Base-by-base conservation (phyloP, 2,113 vertebrate species). In the Stegastes partitus region DNA sequence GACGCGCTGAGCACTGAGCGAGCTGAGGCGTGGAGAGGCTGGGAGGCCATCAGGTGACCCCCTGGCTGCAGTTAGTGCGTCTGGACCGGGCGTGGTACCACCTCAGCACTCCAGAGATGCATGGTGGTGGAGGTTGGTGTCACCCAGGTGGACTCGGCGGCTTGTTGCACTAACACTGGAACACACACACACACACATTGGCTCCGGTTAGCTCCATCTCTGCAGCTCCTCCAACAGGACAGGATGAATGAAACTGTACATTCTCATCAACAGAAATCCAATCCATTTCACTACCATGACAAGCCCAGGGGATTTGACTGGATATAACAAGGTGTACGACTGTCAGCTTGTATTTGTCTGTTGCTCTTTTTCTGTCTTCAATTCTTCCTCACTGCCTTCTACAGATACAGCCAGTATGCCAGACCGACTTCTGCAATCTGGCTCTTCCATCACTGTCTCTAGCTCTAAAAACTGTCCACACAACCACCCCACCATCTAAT, bases 1-100 rank as follows among this genome's bases (percentile, higher is more conserved):
- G 73, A 79, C 25, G 87, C 79, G 14, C 78, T 62, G 82, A 83
- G 89, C 67, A 74, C 64, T 67, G 89, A 68, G 77, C 18, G 49
- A 26, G 65, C 64, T 53, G 45, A 80, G 72, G 87, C 56, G 55
- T 62, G 72, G 66, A 10, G 57, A 77, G 63, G 75, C 68, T 19
- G 63, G 75, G 80, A 85, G 88, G 84, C 91, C 93, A 94, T 93
- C 64, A 25, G 83, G 85, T 22, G 82, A 63, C 71, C 72, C 68
- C 79, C 81, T 44, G 76, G 79, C 66, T 59, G 68, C 23, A 55
- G 64, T 89, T 87, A 92, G 26, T 69, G 84, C 21, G 73, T 70
- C 58, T 55, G 81, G 77, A 83, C 63, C 65, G 55, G 79, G 54
- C 18, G 23, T 21, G 37, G 65, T 22, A 55, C 70, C 83, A 82